These are phyloP conservation scores for Aphidius gifuensis DNA, from an alignment of 1,140 invertebrate species.

Conservation along the genomic window DNA sequence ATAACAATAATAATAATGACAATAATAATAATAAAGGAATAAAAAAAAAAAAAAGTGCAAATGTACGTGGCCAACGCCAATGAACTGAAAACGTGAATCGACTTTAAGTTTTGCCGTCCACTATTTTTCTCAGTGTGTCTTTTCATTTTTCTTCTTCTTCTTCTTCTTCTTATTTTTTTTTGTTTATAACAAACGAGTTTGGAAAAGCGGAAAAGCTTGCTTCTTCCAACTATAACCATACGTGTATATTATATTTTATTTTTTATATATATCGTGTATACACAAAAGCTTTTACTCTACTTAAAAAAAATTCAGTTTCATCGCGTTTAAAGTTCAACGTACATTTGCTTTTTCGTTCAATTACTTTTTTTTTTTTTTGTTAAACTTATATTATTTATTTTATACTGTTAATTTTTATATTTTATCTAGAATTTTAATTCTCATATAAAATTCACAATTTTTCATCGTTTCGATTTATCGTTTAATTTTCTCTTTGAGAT, in stretches of 20 bases:
- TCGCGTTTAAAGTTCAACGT: neutral
- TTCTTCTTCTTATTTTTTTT: slow-evolving; percentile 8
- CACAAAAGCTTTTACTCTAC: slow-evolving; percentile 6
- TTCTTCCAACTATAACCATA: slow-evolving; percentile 2
- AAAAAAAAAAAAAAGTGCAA: slow-evolving; percentile 23
- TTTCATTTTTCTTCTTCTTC: slow-evolving; percentile 25
- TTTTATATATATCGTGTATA: neutral
- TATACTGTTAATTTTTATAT: too few relatives aligned
- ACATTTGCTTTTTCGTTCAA: neutral
- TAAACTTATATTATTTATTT: too few relatives aligned
- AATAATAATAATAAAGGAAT: neutral
- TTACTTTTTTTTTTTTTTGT: neutral
- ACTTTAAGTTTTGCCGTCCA: slow-evolving; percentile 16
- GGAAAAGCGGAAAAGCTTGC: slow-evolving; percentile 19
- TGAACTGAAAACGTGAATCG: slow-evolving; percentile 32
- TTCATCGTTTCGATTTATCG: too few relatives aligned
- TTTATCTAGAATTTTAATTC: too few relatives aligned
- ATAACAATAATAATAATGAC: too few relatives aligned
- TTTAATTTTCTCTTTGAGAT: too few relatives aligned
- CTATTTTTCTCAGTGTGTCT: slow-evolving; percentile 27
- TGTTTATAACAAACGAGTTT: slow-evolving; percentile 10
- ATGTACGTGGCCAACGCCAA: slow-evolving; percentile 32
- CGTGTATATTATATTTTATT: neutral
- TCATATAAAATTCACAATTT: too few relatives aligned
- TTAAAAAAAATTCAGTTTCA: slow-evolving; percentile 6